Conservation (phyloP, 2,797 vertebrate genomes). For the Malacoraja senta region DNA sequence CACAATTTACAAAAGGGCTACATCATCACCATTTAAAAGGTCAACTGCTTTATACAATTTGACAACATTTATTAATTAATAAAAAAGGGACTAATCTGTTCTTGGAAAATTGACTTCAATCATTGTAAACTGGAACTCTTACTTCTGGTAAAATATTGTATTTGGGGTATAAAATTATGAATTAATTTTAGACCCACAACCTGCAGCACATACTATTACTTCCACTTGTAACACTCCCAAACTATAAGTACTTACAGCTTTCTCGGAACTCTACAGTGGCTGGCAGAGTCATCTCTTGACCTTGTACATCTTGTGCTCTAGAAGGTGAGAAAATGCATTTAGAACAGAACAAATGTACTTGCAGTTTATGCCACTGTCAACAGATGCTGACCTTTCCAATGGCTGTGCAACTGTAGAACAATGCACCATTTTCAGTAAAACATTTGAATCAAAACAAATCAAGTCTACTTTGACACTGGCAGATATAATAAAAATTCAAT, state of each 20-base stretch:
- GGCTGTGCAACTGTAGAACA: slow-evolving; percentile 38
- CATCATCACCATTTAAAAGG: background rate
- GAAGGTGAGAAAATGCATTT: slow-evolving; percentile 44
- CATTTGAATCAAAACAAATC: background rate
- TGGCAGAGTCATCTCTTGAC: slow-evolving; percentile 76
- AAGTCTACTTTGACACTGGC: background rate
- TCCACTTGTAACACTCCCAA: slow-evolving; percentile 33
- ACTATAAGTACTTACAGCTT: slow-evolving; percentile 73
- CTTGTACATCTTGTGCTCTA: slow-evolving; percentile 75
- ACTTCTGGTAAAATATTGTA: background rate
- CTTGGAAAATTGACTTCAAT: background rate
- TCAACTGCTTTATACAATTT: background rate
- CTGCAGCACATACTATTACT: background rate
- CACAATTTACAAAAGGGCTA: background rate
- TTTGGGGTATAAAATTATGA: background rate
- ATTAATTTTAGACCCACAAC: background rate
- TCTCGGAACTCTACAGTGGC: slow-evolving; percentile 95
- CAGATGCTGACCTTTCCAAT: slow-evolving; percentile 43
- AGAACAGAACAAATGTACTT: slow-evolving; percentile 42
- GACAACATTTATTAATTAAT: background rate
- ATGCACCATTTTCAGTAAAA: slow-evolving; percentile 35
- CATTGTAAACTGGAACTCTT: background rate
- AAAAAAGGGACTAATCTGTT: background rate
- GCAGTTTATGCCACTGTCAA: slow-evolving; percentile 41
- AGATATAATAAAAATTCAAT: background rate